Evolutionary conservation across 2,797 vertebrate species (phyloP).

Genomic region (Pseudomugil gertrudae): DNA sequence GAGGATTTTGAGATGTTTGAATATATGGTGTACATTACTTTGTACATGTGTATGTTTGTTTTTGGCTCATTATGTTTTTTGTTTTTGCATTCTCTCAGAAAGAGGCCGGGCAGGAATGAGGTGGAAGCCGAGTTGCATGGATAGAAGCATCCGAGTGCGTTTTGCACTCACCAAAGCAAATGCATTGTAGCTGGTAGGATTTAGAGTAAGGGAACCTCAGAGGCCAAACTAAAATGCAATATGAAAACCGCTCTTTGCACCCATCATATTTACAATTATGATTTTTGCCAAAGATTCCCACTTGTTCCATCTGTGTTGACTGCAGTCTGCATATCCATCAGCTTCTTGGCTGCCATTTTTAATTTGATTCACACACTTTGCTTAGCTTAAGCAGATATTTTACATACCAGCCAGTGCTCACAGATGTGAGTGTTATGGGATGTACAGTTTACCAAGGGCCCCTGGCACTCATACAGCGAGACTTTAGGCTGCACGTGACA

Average conservation of each 20-base stretch:
- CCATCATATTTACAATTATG: constrained; percentile 61
- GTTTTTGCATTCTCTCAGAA: constrained; percentile 48
- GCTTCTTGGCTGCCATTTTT: constrained; percentile 23
- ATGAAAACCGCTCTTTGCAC: constrained; percentile 67
- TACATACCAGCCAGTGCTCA: constrained; percentile 4
- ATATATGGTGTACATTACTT: constrained; percentile 85
- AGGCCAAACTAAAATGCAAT: constrained; percentile 73
- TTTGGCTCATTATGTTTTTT: constrained; percentile 68
- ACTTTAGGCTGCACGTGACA: constrained; percentile 10
- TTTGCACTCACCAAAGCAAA: constrained; percentile 6
- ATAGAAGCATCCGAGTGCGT: constrained; percentile 38
- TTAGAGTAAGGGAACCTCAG: constrained; percentile 30
- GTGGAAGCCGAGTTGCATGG: constrained; percentile 63
- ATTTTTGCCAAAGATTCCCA: constrained; percentile 80
- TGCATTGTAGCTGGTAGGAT: constrained; percentile 54
- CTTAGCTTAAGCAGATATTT: constrained; percentile 22
- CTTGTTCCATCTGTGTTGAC: constrained; percentile 39
- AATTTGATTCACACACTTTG: constrained; percentile 7
- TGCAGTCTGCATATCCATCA: constrained; percentile 50
- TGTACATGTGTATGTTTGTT: constrained; percentile 77
- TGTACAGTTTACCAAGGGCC: constrained; percentile 5
- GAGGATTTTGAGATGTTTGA: constrained; percentile 81
- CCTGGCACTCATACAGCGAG: constrained; percentile 9
- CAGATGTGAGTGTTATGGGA: constrained; percentile 1
- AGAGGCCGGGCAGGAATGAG: constrained; percentile 58